Evolutionary conservation across 2,113 vertebrate species (phyloP), one percentile per base, ranked within the genome.

Genomic region (Lagenorhynchus albirostris): DNA sequence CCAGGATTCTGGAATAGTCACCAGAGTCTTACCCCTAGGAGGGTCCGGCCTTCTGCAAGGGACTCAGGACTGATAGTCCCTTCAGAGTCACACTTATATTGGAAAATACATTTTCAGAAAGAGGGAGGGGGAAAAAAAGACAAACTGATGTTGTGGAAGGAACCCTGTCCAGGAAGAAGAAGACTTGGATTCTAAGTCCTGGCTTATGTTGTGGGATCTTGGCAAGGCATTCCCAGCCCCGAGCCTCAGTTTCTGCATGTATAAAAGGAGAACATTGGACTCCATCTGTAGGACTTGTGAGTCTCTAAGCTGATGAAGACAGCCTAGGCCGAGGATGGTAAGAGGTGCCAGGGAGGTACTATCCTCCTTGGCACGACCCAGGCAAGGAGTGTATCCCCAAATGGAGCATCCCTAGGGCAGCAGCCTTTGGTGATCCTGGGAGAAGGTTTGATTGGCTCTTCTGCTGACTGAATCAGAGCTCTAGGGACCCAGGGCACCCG

Each of bases 51-150:
- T 93, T 63, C 62, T 63, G 83, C 29, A 70, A 93, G 76, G 47
- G 55, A 67, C 29, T 50, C 53, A 2, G 44, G 47, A 33, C 47
- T 10, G 4, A 44, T 1, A 20, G 67, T 23, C 2, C 25, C 7
- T 76, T 88, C 82, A 50, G 58, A 93, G 38, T 44, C 77, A 63
- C 12, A 41, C 18, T 83, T 33, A 83, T 44, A 84, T 47, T 84
- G 18, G 79, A 76, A 95, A 95, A 76, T 9, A 26, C 7, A 26
- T 41, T 91, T 86, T 71, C 65, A 83, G 53, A 70, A 68, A 95
- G 71, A 70, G 2, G 21, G 17, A 63, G 26, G 29, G 29, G 29
- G 29, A 13, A 15, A 8, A 31, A 9, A 50, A 79, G 76, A 74
- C 31, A 84, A 84, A 67, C 65, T 31, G 29, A 76, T 71, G n/a